Percentiles rank a stretch among this genome's conserved stretches.
phyloP scores from a whole-genome alignment of 2,797 vertebrate species.

The Petrocephalus schoutedeni region DNA sequence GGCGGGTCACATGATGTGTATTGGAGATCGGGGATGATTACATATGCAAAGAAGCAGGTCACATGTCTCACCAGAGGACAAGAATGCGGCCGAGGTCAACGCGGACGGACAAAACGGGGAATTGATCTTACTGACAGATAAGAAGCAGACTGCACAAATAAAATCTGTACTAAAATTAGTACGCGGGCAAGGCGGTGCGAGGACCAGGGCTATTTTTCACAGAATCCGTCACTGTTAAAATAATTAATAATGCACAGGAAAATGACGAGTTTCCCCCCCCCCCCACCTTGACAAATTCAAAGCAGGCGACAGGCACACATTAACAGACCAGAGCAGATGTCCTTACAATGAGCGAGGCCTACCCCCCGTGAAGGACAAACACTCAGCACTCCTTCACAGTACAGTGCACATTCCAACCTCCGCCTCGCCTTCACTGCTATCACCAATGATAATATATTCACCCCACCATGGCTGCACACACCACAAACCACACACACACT shows the following conservation, averaged over 20 bases:
- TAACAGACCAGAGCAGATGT: background rate
- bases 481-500: background rate
- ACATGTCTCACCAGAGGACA: conserved; percentile 12
- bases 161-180: background rate
- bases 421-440: conserved; percentile 25
- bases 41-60: conserved; percentile 29
- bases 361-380: background rate
- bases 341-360: background rate
- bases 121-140: background rate
- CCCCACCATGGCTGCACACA: conserved; percentile 9
- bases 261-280: background rate
- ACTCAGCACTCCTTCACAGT: background rate
- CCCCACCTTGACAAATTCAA: background rate
- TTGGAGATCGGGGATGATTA: conserved; percentile 9
- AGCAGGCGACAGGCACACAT: background rate
- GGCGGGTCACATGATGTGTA: conserved; percentile 26
- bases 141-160: background rate
- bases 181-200: background rate
- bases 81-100: background rate
- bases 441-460: conserved; percentile 39
- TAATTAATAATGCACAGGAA: background rate
- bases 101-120: background rate
- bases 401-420: background rate
- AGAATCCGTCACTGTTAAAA: conserved; percentile 2
- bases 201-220: background rate